Evolutionary conservation across 2,113 vertebrate species (phyloP), one percentile per base, ranked within the genome.

Genomic region (Pomatostomus ruficeps): DNA sequence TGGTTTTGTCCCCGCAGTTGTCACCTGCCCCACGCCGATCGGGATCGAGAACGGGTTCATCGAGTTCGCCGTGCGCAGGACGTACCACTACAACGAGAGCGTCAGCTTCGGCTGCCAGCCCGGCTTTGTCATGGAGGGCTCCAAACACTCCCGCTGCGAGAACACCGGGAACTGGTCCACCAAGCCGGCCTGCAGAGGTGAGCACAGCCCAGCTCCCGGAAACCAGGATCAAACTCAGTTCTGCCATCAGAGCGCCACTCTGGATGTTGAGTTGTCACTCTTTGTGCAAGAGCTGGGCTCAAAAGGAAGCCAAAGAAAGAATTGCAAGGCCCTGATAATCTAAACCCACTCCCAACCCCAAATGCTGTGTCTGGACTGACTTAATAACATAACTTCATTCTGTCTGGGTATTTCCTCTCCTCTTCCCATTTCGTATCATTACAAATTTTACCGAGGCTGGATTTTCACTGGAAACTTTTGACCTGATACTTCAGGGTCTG

Each of bases 141-240:
- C 97, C 9, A 92, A 93, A 31, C 98, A 98, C 74, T 96, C 98
- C 5, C 97, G 96, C 19, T 99, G 99, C 52, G 97, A 97, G 45
- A 98, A 98, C 85, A 97, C 97, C 43, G 99, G 99, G 10, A 97
- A 94, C 55, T 99, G 99, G 99, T 98, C 99, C 67, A 57, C 95
- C 29, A 96, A 97, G 93, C 99, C 99, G 16, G 93, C 88, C 61
- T 99, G 99, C 63, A 98, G 97, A 97, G 98, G 99, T 99, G 97
- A 76, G 45, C 7, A 11, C 9, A 25, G 2, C 8, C 6, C 7
- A 16, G 1, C 17, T 28, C 45, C 9, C 19, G 10, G 10, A 33
- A 78, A 10, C 26, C 74, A 61, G 1, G 0, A 2, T 2, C 43
- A 12, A n/a, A 14, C 1, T 3, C 18, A 12, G 10, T 38, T 85